Evolutionary conservation across 2,113 vertebrate species (phyloP).

Genomic region (Pagrus major): DNA sequence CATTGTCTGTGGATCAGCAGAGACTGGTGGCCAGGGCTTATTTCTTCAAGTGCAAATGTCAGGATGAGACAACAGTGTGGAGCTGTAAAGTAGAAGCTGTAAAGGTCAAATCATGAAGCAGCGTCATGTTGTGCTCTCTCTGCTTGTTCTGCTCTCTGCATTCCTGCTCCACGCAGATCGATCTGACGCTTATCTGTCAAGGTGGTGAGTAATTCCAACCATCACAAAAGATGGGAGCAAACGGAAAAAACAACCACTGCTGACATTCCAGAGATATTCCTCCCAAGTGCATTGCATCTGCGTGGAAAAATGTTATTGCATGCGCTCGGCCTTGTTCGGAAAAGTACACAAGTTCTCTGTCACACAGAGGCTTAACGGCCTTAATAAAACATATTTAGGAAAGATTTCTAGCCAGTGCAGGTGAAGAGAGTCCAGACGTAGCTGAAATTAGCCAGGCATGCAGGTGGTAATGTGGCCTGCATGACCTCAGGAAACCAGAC

Average conservation of each 20-base stretch:
- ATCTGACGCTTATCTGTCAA: slow-evolving; percentile 80
- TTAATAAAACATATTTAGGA: slow-evolving; percentile 66
- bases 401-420: slow-evolving; percentile 63
- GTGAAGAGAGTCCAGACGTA: slow-evolving; percentile 56
- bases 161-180: slow-evolving; percentile 78
- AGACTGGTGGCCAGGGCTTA: slow-evolving; percentile 12
- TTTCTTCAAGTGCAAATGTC: slow-evolving; percentile 48
- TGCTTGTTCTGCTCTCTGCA: slow-evolving; percentile 61
- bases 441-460: slow-evolving; percentile 65
- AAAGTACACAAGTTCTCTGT: slow-evolving; percentile 75
- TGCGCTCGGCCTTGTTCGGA: slow-evolving; percentile 61
- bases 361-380: slow-evolving; percentile 55
- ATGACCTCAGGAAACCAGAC: slow-evolving; percentile 75
- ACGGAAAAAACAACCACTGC: slow-evolving; percentile 71
- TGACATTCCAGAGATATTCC: slow-evolving; percentile 81
- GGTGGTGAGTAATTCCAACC: slow-evolving; percentile 82
- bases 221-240: slow-evolving; percentile 80
- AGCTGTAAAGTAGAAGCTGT: slow-evolving; percentile 45
- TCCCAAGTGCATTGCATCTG: slow-evolving; percentile 77
- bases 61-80: slow-evolving; percentile 38
- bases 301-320: slow-evolving; percentile 76
- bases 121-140: slow-evolving; percentile 20
- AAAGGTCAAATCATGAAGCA: slow-evolving; percentile 64
- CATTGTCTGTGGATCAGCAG: slow-evolving; percentile 14
- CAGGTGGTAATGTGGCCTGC: slow-evolving; percentile 62